Evolutionary conservation across 2,113 vertebrate species (phyloP).

Genomic region (Laticauda laticaudata): DNA sequence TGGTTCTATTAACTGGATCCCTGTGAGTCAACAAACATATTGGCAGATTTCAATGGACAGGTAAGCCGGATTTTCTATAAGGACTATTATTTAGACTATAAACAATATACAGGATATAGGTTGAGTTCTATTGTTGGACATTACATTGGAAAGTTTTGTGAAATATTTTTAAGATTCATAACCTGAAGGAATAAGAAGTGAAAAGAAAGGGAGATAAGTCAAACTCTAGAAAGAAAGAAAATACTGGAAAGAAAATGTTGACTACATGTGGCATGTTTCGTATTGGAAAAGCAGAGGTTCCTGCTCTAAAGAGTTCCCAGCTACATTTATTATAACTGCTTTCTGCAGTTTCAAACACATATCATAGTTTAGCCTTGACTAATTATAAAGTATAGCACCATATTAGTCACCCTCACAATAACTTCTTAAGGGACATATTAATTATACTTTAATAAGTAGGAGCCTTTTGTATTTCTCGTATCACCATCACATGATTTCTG

Average conservation of each 20-base stretch:
- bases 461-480: not conserved
- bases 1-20: conserved; percentile 70
- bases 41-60: conserved; percentile 79
- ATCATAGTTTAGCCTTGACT: not conserved
- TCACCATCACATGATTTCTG: not conserved
- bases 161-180: not conserved
- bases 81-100: not conserved
- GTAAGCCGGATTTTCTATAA: conserved; percentile 47
- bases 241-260: not conserved
- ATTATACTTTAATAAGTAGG: not conserved
- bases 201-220: not conserved
- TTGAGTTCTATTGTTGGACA: not conserved
- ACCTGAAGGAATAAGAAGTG: not conserved
- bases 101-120: not conserved
- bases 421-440: not conserved
- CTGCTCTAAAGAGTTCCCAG: not conserved
- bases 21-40: conserved; percentile 69
- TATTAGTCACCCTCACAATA: not conserved
- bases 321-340: not conserved
- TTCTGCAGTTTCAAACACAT: not conserved
- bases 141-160: not conserved
- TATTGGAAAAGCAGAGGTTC: not conserved
- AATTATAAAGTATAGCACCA: not conserved
- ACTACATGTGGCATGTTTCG: not conserved
- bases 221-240: not conserved